Conservation (phyloP, 2,113 vertebrate genomes). For the Lethenteron camtschaticum region DNA sequence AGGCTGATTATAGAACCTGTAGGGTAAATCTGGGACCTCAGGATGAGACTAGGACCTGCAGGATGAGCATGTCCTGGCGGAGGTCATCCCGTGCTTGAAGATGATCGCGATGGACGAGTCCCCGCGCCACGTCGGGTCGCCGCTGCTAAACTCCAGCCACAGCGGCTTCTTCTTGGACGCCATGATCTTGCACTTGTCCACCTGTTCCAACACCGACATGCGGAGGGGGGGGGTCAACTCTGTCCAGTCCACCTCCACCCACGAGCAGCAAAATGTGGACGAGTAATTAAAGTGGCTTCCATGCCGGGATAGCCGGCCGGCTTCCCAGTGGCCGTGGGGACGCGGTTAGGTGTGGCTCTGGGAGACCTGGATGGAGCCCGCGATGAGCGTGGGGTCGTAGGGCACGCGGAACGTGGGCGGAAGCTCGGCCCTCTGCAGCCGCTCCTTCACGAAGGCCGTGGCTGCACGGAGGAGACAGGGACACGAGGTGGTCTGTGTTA, state of each 20-base stretch:
- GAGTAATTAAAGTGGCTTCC: background rate
- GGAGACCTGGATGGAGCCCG: constrained; percentile 16
- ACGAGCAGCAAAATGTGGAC: background rate
- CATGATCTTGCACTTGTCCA: constrained; percentile 36
- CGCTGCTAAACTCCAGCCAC: constrained; percentile 33
- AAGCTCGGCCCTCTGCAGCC: constrained; percentile 19
- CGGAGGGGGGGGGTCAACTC: too few species aligned
- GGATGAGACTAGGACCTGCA: constrained; percentile 22
- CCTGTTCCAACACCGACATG: constrained; percentile 12
- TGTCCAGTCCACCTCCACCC: too few species aligned
- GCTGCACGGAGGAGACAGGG: constrained; percentile 14
- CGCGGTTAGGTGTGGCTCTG: too few species aligned
- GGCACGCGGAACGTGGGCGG: constrained; percentile 30
- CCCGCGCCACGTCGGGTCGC: constrained; percentile 16
- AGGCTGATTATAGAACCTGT: too few species aligned
- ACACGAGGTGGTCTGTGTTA: too few species aligned
- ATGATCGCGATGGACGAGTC: constrained; percentile 27
- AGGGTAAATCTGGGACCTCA: too few species aligned
- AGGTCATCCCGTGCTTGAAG: constrained; percentile 46
- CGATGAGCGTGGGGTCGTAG: constrained; percentile 30
- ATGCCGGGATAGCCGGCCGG: too few species aligned
- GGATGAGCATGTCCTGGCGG: constrained; percentile 40
- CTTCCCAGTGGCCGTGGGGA: too few species aligned
- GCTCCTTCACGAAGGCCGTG: constrained; percentile 20
- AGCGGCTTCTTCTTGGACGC: constrained; percentile 41